Percentiles rank a stretch among this genome's conserved stretches.
These are phyloP conservation scores for Zapus hudsonius DNA, from an alignment of 2,113 vertebrate species.

Conservation along the genomic window DNA sequence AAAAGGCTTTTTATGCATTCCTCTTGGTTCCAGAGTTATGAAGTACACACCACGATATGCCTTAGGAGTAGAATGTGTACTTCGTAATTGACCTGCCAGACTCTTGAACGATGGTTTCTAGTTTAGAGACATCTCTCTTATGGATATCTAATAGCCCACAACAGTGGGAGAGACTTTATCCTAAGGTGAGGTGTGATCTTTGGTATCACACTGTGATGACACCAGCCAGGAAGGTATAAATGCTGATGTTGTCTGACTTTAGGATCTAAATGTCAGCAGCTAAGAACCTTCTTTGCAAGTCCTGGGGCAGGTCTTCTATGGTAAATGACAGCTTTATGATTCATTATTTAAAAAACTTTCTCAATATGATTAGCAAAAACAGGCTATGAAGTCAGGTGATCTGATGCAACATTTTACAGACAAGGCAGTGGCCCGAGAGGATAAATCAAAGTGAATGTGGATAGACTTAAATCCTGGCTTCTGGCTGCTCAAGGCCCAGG, in stretches of 20 bases:
- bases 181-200: neutral
- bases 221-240: too few relatives aligned
- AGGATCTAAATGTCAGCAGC: neutral
- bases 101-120: neutral
- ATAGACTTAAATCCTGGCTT: neutral
- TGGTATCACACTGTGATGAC: neutral
- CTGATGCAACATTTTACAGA: neutral
- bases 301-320: neutral
- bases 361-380: neutral
- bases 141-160: neutral
- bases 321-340: neutral
- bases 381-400: neutral
- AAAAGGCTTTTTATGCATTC: too few relatives aligned
- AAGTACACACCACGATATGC: accelerated
- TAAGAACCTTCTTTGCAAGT: neutral
- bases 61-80: neutral
- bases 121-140: neutral
- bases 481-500: accelerated
- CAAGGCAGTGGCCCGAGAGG: neutral
- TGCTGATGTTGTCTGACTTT: neutral
- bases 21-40: neutral
- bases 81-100: neutral
- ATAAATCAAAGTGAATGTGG: neutral
- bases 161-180: neutral
- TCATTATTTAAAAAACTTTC: neutral